These are phyloP conservation scores for Brachionus asplanchnoidis DNA, from an alignment of 1,140 invertebrate genomes.

Conservation along the genomic window DNA sequence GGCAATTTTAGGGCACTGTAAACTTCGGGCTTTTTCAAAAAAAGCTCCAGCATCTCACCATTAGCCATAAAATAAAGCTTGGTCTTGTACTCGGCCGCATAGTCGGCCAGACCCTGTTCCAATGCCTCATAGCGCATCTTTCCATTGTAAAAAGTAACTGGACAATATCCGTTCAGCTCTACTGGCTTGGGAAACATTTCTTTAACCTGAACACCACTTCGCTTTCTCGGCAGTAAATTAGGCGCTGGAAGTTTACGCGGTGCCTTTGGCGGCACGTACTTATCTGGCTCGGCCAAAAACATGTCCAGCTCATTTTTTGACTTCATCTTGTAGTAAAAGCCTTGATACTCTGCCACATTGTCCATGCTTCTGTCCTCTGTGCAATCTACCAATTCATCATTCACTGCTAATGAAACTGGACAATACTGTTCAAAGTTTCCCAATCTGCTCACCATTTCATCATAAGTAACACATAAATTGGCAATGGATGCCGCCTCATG, in stretches of 20 bases:
- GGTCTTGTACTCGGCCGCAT: slow-evolving; percentile 52
- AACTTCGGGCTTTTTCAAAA: slow-evolving; percentile 52
- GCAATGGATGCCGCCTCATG: slow-evolving; percentile 51
- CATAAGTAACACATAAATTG: slow-evolving; percentile 55
- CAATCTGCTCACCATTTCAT: slow-evolving; percentile 53
- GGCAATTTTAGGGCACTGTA: slow-evolving; percentile 44
- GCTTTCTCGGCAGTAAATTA: slow-evolving; percentile 49
- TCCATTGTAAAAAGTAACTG: slow-evolving; percentile 55
- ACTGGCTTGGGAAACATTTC: slow-evolving; percentile 46
- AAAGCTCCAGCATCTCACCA: slow-evolving; percentile 54
- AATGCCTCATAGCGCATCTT: slow-evolving; percentile 54
- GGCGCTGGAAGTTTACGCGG: slow-evolving; percentile 49
- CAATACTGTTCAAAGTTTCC: slow-evolving; percentile 56
- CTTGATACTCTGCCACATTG: slow-evolving; percentile 56
- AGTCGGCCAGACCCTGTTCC: slow-evolving; percentile 51
- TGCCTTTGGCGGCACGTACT: slow-evolving; percentile 53
- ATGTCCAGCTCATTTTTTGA: slow-evolving; percentile 47
- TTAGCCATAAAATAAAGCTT: slow-evolving; percentile 51
- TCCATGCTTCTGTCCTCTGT: slow-evolving; percentile 48
- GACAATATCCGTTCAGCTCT: slow-evolving; percentile 55
- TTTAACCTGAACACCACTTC: slow-evolving; percentile 47
- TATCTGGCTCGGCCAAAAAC: slow-evolving; percentile 54
- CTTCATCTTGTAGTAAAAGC: slow-evolving; percentile 44
- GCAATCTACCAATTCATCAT: slow-evolving; percentile 55
- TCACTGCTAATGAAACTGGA: slow-evolving; percentile 53